Conservation (phyloP, 2,797 vertebrate species). For the Ammospiza maritima region DNA sequence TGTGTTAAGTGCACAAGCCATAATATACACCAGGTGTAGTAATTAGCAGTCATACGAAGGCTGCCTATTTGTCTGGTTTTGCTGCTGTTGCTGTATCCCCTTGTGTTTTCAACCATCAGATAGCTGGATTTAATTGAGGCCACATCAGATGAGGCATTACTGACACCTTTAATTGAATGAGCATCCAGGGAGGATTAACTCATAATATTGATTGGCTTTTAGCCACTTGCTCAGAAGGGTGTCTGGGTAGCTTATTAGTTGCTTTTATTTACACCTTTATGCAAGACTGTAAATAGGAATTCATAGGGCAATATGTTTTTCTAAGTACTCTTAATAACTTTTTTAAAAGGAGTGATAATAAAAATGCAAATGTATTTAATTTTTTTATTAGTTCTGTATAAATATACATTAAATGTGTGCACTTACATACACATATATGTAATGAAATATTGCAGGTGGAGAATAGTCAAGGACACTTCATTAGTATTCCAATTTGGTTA, state of each 20-base stretch:
- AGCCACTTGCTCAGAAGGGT: slow-evolving; percentile 88
- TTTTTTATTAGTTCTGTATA: slow-evolving; percentile 80
- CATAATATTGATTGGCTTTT: slow-evolving; percentile 92
- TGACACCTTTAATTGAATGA: slow-evolving; percentile 91
- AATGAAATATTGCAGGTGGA: slow-evolving; percentile 67
- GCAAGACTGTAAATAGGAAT: slow-evolving; percentile 84
- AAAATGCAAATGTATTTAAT: slow-evolving; percentile 86
- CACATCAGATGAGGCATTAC: slow-evolving; percentile 90
- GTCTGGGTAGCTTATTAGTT: slow-evolving; percentile 88
- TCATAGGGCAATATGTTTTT: slow-evolving; percentile 85
- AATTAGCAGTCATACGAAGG: slow-evolving; percentile 84
- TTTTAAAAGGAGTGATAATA: slow-evolving; percentile 85
- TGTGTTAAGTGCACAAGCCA: slow-evolving; percentile 77
- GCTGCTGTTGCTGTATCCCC: slow-evolving; percentile 85
- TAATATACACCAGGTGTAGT: slow-evolving; percentile 89
- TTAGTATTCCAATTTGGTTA: slow-evolving; percentile 73
- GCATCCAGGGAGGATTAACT: slow-evolving; percentile 89
- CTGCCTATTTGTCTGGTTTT: slow-evolving; percentile 84
- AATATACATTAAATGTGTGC: slow-evolving; percentile 76
- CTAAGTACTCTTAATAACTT: slow-evolving; percentile 88
- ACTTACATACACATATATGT: slow-evolving; percentile 63
- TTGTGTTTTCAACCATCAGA: slow-evolving; percentile 87
- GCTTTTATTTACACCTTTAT: slow-evolving; percentile 88
- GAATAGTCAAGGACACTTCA: slow-evolving; percentile 65
- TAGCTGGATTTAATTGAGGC: slow-evolving; percentile 90